A percentile compares a stretch with the other conserved stretches of the same genome.
These are phyloP conservation scores for Dipodomys spectabilis DNA, from an alignment of 2,113 vertebrate genomes.

Conservation along the genomic window DNA sequence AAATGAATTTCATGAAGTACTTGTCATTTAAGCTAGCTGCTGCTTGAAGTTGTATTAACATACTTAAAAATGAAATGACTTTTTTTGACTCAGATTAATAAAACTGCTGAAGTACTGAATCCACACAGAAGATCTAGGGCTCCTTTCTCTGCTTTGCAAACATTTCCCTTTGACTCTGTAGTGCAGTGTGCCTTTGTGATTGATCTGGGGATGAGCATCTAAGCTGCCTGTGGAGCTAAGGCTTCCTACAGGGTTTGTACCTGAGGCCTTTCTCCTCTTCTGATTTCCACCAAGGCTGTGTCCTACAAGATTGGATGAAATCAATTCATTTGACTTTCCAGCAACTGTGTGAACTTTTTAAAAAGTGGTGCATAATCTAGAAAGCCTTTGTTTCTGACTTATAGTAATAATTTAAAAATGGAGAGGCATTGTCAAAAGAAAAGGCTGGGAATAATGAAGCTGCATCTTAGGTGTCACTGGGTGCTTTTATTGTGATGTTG, in stretches of 20 bases:
- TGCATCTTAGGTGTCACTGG: too few species aligned
- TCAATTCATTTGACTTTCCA: too few species aligned
- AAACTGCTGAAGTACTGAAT: neutral
- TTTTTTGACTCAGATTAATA: neutral
- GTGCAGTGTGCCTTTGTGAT: neutral
- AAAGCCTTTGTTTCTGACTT: too few species aligned
- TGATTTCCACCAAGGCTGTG: neutral
- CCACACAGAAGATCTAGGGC: conserved; percentile 2
- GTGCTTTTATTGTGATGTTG: too few species aligned
- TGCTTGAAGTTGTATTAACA: conserved; percentile 49
- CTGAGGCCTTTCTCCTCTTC: neutral
- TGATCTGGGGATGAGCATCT: neutral
- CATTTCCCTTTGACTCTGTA: conserved; percentile 30
- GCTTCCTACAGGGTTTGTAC: neutral
- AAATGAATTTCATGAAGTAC: conserved; percentile 60
- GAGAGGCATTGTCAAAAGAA: too few species aligned
- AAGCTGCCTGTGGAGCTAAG: neutral
- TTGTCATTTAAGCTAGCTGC: conserved; percentile 46
- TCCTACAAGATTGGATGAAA: neutral
- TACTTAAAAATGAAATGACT: conserved; percentile 31
- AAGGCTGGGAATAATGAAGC: too few species aligned
- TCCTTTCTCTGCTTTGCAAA: neutral
- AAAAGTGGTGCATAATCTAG: too few species aligned
- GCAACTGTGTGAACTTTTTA: too few species aligned
- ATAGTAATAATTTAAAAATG: too few species aligned